Base-by-base conservation (phyloP, 2,888 invertebrate species). In the Caenorhabditis wallacei region DNA sequence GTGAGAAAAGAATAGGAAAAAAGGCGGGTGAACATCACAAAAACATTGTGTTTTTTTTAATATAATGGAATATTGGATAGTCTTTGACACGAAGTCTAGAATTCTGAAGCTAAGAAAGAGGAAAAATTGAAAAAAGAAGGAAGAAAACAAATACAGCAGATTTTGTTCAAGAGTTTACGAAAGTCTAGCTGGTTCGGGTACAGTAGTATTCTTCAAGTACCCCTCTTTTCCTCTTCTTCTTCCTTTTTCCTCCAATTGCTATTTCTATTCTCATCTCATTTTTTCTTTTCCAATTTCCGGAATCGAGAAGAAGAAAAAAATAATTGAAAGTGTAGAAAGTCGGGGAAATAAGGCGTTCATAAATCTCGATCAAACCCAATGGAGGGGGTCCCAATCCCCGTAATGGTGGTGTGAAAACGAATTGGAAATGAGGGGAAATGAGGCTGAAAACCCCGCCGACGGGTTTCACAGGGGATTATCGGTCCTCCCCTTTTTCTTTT, bases 131-230 rank as follows among this genome's bases (percentile, higher is more conserved):
- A 43, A 24, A 20, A 43, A 18, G 16, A 61, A 61, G 8, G 43
- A 3, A 11, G 11, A 10, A 43, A 11, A 22, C 11, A 22, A 43
- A 26, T 35, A 35, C 57, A 10, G 22, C n/a, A 24, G 35, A 10
- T 35, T 35, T 10, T 10, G 35, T 35, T 35, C n/a, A 35, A 35
- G 35, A 35, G 35, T 35, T 35, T 35, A 35, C n/a, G n/a, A n/a
- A n/a, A n/a, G n/a, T n/a, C 35, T 35, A 35, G 35, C 5, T 35
- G 35, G 35, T 35, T 11, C 54, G 37, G 59, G 57, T 66, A 78
- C 78, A 78, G 78, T 78, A 69, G 78, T 69, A 54, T 69, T 78
- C 56, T 48, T 78, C 69, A 78, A 78, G 78, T 69, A 53, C 53
- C 63, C 24, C 43, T 35, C 66, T 66, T 35, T 56, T 43, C 16